Evolutionary conservation across 2,113 vertebrate species (phyloP), one percentile per base, ranked within the genome.

Genomic region (Desmodus rotundus): DNA sequence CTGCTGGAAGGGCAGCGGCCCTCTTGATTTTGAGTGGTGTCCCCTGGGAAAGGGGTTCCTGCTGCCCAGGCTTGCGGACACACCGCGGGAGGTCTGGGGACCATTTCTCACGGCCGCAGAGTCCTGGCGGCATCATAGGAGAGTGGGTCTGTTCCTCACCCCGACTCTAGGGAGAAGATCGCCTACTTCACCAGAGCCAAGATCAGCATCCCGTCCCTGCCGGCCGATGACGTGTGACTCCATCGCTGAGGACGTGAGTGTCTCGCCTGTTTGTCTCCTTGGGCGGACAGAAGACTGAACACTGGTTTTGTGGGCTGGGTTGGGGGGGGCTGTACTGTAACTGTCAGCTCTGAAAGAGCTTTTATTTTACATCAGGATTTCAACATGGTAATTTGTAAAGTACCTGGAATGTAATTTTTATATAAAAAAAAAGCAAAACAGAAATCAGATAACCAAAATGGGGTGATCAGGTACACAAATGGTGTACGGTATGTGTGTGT

Each of bases 131-230:
- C 33, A 1, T 58, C 31, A 0, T 28, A 3, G 12, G 90, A 13
- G 81, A 81, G 54, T 28, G 5, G 2, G 4, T 45, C 31, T 84
- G 7, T 70, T 50, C 96, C 92, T 93, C 52, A 45, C 73, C 77
- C 54, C 45, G 1, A 87, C 93, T 86, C 77, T 36, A 99, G 99
- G 98, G 98, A 99, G 98, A 99, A 99, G 98, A 99, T 99, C 9
- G 98, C 99, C 12, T 99, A 99, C 95, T 99, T 99, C 98, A 99
- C 99, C 78, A 97, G 99, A 97, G 98, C 99, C 2, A 99, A 98
- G 98, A 99, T 99, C 87, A 99, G 98, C 96, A 98, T 99, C 97
- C 99, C 99, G 19, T 97, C 98, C 87, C 98, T 99, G 91, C 98
- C 99, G 3, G 98, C 98, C 17, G 99, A 99, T 43, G 99, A 99